Percentiles rank a stretch among this genome's conserved stretches.
phyloP scores from a whole-genome alignment of 2,797 vertebrate genomes.

The Acestrorhynchus altus region DNA sequence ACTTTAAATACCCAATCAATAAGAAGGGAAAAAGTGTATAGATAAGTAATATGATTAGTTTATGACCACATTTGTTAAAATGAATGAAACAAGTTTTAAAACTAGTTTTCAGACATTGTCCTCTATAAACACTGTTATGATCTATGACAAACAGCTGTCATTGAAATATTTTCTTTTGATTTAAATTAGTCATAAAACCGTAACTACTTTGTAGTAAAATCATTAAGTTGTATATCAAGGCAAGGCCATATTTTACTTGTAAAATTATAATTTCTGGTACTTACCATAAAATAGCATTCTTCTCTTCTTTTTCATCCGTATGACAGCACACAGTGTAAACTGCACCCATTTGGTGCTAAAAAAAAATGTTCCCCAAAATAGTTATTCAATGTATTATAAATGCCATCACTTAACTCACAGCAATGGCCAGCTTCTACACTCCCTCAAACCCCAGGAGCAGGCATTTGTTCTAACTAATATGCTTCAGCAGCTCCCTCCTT shows the following conservation, averaged over 20 bases:
- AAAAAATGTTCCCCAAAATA: background rate
- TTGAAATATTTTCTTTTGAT: too few species aligned
- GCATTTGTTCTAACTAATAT: constrained; percentile 5
- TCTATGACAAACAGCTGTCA: too few species aligned
- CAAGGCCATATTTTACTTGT: too few species aligned
- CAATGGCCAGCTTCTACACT: background rate
- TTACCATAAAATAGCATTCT: constrained; percentile 59
- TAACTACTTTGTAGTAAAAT: too few species aligned
- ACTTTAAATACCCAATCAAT: background rate
- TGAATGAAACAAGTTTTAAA: too few species aligned
- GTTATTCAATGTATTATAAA: constrained; percentile 9
- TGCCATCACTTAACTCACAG: background rate
- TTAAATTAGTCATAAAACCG: too few species aligned
- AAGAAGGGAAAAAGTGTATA: background rate
- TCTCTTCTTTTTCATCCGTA: constrained; percentile 71
- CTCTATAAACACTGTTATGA: too few species aligned
- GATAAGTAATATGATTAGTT: background rate
- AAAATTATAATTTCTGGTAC: too few species aligned
- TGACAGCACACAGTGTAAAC: constrained; percentile 77
- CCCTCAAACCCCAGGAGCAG: background rate
- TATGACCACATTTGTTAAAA: background rate
- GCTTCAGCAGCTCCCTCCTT: constrained; percentile 27
- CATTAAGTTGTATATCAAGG: too few species aligned
- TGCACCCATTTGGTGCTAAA: constrained; percentile 74
- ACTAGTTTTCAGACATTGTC: too few species aligned